Percentiles rank a stretch among this genome's conserved stretches.
Conservation (phyloP, 2,113 vertebrate genomes). For the Corydoras maculifer region DNA sequence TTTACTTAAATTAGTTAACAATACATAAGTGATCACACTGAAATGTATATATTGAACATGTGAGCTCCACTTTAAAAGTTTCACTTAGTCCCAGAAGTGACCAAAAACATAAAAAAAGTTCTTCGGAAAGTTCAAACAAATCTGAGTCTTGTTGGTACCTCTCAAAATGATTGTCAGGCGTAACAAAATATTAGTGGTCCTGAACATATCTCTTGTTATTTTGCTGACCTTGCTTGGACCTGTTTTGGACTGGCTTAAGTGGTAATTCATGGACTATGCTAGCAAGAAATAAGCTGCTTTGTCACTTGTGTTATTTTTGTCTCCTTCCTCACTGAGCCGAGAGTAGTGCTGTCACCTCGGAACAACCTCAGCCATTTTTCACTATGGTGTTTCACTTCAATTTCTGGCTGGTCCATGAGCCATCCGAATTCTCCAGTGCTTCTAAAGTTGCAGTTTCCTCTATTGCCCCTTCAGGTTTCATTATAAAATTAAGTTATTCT, state of each 20-base stretch:
- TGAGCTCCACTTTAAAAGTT: no score
- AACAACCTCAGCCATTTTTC: conserved; percentile 35
- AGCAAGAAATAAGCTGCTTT: conserved; percentile 32
- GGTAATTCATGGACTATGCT: conserved; percentile 13
- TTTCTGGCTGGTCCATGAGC: conserved; percentile 6
- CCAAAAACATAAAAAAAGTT: not conserved
- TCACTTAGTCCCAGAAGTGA: no score
- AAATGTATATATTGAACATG: no score
- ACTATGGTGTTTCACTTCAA: conserved; percentile 25
- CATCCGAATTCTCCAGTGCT: conserved; percentile 7
- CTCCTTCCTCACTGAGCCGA: conserved; percentile 9
- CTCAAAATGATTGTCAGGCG: conserved; percentile 34
- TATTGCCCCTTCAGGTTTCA: conserved; percentile 25
- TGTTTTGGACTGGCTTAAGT: conserved; percentile 26
- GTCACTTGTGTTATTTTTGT: conserved; percentile 23
- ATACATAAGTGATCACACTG: no score
- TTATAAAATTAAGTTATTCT: conserved; percentile 30
- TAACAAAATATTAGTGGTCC: conserved; percentile 34
- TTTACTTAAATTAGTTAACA: no score
- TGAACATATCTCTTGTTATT: conserved; percentile 29
- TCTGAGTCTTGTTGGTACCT: conserved; percentile 32
- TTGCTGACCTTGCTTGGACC: conserved; percentile 34
- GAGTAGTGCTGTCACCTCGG: conserved; percentile 33
- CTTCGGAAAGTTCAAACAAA: conserved; percentile 31
- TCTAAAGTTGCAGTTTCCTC: not conserved